Evolutionary conservation across 2,113 vertebrate species (phyloP), one percentile per base, ranked within the genome.

Genomic region (Cinclus mexicanus): DNA sequence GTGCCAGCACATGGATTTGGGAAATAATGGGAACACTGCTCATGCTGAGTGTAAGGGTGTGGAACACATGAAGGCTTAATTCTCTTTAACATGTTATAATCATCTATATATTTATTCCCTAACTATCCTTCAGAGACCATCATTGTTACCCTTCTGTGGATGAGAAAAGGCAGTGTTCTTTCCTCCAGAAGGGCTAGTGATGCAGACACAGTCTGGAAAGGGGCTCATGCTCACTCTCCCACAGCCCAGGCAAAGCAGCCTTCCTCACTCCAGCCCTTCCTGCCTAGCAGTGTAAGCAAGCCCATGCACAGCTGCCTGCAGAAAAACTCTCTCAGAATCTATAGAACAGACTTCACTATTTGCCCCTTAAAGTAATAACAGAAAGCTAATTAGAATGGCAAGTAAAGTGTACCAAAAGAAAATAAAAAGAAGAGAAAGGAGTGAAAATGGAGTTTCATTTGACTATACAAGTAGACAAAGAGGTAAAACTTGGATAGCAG

Each of bases 361-460:
- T 91, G 12, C 18, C 74, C 77, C 83, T 87, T 91, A 82, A 85
- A 94, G 77, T 9, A 95, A 74, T 79, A 89, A 82, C 3, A 89
- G 61, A 82, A 93, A 94, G 69, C 65, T 96, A 93, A 87, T 94
- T 89, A 92, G 74, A 97, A 91, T 85, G 53, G 91, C 53, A 76
- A 92, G 49, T 78, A 56, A 93, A 79, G 35, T n/a, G 61, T 37
- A 83, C 90, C 93, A 95, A 94, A 85, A 59, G 12, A n/a, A 74
- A 74, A 14, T 7, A 20, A 53, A 83, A 90, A 68, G 39, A 84
- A 52, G 47, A 49, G 12, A 46, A 80, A 91, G 25, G 20, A 67
- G 53, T 64, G 72, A 81, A 97, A 95, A 84, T 15, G 18, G 56
- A 75, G 57, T 84, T 94, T 87, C 1, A 0, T 75, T 89, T 75